Conservation (phyloP, 2,888 invertebrate species). For the Cetonia aurata region DNA sequence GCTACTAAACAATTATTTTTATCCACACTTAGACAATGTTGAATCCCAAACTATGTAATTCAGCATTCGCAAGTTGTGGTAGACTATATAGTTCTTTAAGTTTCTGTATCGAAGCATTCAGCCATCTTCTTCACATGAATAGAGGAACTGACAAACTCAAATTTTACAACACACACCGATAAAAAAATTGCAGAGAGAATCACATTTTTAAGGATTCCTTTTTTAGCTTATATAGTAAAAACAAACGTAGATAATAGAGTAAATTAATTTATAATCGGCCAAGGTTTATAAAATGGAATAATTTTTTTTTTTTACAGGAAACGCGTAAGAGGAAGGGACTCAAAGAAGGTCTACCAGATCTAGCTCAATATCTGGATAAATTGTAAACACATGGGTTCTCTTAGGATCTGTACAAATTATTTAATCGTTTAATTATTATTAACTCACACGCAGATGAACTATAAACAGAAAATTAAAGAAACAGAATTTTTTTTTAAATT, state of each 20-base stretch:
- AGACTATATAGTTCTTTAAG: constrained; percentile 65
- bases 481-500: constrained; percentile 18
- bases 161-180: background rate
- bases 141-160: constrained; percentile 65
- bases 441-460: constrained; percentile 1
- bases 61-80: constrained; percentile 65
- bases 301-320: constrained; percentile 71
- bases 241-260: too few relatives aligned
- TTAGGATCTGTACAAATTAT: constrained; percentile 66
- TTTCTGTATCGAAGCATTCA: constrained; percentile 63
- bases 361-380: constrained; percentile 97
- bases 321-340: constrained; percentile 99
- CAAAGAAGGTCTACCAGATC: constrained; percentile 96
- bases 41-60: constrained; percentile 46
- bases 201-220: too few relatives aligned
- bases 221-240: too few relatives aligned
- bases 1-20: background rate
- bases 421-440: constrained; percentile 47
- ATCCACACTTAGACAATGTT: constrained; percentile 63
- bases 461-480: constrained; percentile 10
- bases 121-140: constrained; percentile 64
- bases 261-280: too few relatives aligned
- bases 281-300: too few relatives aligned
- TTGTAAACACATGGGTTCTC: constrained; percentile 77
- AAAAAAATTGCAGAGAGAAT: too few relatives aligned